Percentiles rank a stretch among this genome's conserved stretches.
phyloP scores from a whole-genome alignment of 2,797 vertebrate genomes.

The Catostomus latipinnis region DNA sequence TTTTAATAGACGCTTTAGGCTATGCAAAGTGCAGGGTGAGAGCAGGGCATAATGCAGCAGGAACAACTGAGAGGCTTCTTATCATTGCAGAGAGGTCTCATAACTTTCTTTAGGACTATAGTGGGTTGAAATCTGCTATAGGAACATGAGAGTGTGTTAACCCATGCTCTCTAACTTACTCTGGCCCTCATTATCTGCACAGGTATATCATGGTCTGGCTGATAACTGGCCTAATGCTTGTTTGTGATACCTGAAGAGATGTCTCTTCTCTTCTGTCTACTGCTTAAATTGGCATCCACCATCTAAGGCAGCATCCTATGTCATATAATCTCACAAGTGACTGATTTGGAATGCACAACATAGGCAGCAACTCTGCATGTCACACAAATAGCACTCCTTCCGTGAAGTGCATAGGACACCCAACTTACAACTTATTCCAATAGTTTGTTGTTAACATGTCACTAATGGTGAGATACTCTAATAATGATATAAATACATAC shows the following conservation, averaged over 20 bases:
- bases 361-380: not conserved
- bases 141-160: slow-evolving; percentile 98
- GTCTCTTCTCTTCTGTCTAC: not conserved
- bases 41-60: slow-evolving; percentile 92
- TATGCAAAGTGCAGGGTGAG: slow-evolving; percentile 99
- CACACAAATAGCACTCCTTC: not conserved
- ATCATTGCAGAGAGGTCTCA: slow-evolving; percentile 98
- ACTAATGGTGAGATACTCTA: not conserved
- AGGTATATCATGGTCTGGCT: slow-evolving; percentile 90
- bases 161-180: slow-evolving; percentile 95
- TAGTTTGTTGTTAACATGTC: not conserved
- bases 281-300: no score
- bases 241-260: slow-evolving; percentile 71
- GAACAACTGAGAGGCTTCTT: slow-evolving; percentile 94
- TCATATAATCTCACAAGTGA: not conserved
- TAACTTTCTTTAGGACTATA: slow-evolving; percentile 98
- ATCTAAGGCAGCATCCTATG: not conserved
- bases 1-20: slow-evolving; percentile 99
- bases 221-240: slow-evolving; percentile 84
- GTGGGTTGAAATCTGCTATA: slow-evolving; percentile 79
- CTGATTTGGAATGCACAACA: not conserved
- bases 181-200: slow-evolving; percentile 94
- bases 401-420: not conserved
- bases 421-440: not conserved
- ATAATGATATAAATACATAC: no score